Conservation (phyloP, 2,888 invertebrate genomes). For the Meiosimyza decipiens region DNA sequence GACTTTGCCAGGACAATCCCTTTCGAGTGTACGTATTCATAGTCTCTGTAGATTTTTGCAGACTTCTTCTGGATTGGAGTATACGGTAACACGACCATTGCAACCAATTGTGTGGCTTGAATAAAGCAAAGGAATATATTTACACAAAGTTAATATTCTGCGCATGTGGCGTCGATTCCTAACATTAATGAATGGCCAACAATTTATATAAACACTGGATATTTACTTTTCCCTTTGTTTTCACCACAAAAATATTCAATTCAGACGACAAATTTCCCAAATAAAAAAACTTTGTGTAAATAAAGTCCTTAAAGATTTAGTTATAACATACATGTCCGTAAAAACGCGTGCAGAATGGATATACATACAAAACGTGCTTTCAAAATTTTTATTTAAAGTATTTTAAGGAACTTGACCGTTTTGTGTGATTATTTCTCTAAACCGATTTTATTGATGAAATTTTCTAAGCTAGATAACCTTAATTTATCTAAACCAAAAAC, state of each 20-base stretch:
- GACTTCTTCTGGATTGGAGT: slow-evolving; percentile 43
- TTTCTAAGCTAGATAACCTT: slow-evolving; percentile 1
- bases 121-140: slow-evolving; percentile 62
- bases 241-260: background rate
- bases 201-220: too few species aligned
- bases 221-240: background rate
- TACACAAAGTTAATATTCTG: slow-evolving; percentile 61
- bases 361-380: slow-evolving; percentile 18
- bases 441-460: slow-evolving; percentile 1
- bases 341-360: background rate
- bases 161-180: background rate
- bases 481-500: slow-evolving; percentile 10
- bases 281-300: slow-evolving; percentile 62
- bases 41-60: slow-evolving; percentile 41
- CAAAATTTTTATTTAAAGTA: slow-evolving; percentile 15
- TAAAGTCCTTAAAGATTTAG: slow-evolving; percentile 58
- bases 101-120: slow-evolving; percentile 41
- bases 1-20: slow-evolving; percentile 41
- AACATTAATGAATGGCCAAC: too few species aligned
- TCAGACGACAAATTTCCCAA: too few species aligned
- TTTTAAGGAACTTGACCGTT: slow-evolving; percentile 10
- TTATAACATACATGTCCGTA: slow-evolving; percentile 9
- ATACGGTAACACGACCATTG: slow-evolving; percentile 50
- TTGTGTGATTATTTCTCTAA: slow-evolving; percentile 24
- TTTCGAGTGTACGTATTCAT: slow-evolving; percentile 40